Conservation (phyloP, 2,797 vertebrate genomes). For the Bovichtus diacanthus region DNA sequence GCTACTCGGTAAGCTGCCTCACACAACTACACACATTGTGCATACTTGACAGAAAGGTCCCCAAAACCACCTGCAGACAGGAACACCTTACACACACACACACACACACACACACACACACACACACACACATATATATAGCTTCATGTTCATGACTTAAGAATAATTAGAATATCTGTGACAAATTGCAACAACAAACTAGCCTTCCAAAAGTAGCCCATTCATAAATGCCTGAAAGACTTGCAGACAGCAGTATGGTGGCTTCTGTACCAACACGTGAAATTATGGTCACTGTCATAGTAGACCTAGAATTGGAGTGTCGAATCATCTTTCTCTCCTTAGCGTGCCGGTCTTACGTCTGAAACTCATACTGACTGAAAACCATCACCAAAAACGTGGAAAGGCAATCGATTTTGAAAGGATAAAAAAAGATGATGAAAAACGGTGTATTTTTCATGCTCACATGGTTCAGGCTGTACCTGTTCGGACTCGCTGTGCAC, state of each 20-base stretch:
- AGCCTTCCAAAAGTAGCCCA: background rate
- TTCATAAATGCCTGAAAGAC: background rate
- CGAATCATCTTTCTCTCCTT: background rate
- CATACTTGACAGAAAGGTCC: background rate
- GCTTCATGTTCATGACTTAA: background rate
- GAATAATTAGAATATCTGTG: background rate
- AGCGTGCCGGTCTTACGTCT: background rate
- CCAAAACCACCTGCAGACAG: background rate
- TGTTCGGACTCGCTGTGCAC: background rate
- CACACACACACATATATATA: no score
- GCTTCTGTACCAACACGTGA: background rate
- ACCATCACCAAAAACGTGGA: background rate
- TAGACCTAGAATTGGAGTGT: background rate
- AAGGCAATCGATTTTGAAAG: no score
- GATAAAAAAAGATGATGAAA: background rate
- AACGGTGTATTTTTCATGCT: background rate
- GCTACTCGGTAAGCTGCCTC: conserved; percentile 88
- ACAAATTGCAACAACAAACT: background rate
- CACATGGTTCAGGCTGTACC: background rate
- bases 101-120: no score
- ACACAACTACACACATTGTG: background rate
- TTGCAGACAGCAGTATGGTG: background rate
- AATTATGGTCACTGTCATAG: background rate
- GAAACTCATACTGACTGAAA: background rate
- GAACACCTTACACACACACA: no score